Evolutionary conservation across 2,797 vertebrate genomes (phyloP).

Genomic region (Peromyscus attwateri): DNA sequence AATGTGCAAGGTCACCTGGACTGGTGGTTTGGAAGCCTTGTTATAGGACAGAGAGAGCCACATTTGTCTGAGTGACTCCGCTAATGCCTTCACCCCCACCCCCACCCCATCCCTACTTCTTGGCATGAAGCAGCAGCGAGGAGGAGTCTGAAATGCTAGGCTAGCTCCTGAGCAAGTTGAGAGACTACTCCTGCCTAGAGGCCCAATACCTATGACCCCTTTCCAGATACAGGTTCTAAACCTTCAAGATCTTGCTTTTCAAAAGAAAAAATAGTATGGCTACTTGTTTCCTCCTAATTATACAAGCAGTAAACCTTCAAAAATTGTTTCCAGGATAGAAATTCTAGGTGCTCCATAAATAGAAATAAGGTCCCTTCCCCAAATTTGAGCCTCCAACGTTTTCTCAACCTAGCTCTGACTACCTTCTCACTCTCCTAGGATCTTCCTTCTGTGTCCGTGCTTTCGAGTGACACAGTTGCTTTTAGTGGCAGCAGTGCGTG

Average conservation of each 20-base stretch:
- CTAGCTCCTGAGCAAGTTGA: background rate
- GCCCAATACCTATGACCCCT: background rate
- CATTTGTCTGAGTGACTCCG: background rate
- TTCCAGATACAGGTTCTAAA: slow-evolving; percentile 25
- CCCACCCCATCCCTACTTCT: background rate
- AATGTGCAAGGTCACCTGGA: background rate
- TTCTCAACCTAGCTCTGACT: background rate
- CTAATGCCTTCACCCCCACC: background rate
- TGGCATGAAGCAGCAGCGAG: background rate
- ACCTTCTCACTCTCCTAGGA: slow-evolving; percentile 45
- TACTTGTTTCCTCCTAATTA: slow-evolving; percentile 56
- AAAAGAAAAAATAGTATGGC: slow-evolving; percentile 52
- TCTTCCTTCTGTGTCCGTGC: slow-evolving; percentile 45
- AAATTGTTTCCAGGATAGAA: slow-evolving; percentile 15
- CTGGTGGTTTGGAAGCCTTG: slow-evolving; percentile 13
- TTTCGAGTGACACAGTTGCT: slow-evolving; percentile 40
- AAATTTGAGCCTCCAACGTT: background rate
- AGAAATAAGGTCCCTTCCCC: background rate
- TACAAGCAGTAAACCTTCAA: slow-evolving; percentile 46
- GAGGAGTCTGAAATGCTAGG: background rate
- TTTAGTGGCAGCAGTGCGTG: slow-evolving; percentile 38
- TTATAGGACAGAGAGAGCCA: slow-evolving; percentile 2
- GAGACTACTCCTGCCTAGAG: background rate
- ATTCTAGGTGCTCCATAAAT: slow-evolving; percentile 12
- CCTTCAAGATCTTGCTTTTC: background rate